Percentiles rank a stretch among this genome's conserved stretches.
Evolutionary conservation across 2,797 vertebrate species (phyloP).

Genomic region (Amblyraja radiata): DNA sequence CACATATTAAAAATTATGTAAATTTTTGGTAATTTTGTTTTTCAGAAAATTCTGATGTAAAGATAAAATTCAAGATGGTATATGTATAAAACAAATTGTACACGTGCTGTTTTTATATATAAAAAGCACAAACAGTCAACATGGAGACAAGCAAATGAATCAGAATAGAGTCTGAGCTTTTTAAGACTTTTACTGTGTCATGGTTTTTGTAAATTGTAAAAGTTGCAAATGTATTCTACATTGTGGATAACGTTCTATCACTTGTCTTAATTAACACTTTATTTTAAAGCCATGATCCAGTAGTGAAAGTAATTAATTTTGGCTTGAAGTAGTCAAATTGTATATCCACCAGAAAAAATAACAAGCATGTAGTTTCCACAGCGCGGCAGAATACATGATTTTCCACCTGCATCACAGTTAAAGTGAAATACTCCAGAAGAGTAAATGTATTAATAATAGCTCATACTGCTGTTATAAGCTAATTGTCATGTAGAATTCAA

Average conservation of each 20-base stretch:
- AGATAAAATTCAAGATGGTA: conserved; percentile 29
- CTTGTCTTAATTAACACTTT: not conserved
- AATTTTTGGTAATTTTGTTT: conserved; percentile 31
- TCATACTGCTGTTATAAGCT: not conserved
- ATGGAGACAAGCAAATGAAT: not conserved
- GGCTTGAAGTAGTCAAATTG: not conserved
- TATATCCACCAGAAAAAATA: not conserved
- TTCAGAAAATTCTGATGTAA: conserved; percentile 33
- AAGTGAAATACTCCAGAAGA: not conserved
- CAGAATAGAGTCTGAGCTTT: not conserved
- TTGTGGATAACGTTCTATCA: not conserved
- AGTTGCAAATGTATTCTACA: not conserved
- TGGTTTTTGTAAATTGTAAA: not conserved
- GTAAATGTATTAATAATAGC: not conserved
- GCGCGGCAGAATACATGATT: not conserved
- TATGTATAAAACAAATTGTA: conserved; percentile 34
- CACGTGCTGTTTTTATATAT: conserved; percentile 30
- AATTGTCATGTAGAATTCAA: not conserved
- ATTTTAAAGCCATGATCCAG: not conserved
- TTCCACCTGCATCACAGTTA: not conserved
- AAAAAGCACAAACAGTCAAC: conserved; percentile 30
- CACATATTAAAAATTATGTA: conserved; percentile 36
- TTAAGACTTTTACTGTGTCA: not conserved
- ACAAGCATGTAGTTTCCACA: not conserved
- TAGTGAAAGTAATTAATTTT: not conserved